Evolutionary conservation across 1,140 invertebrate species (phyloP), one percentile per base, ranked within the genome.

Genomic region (Penaeus chinensis): DNA sequence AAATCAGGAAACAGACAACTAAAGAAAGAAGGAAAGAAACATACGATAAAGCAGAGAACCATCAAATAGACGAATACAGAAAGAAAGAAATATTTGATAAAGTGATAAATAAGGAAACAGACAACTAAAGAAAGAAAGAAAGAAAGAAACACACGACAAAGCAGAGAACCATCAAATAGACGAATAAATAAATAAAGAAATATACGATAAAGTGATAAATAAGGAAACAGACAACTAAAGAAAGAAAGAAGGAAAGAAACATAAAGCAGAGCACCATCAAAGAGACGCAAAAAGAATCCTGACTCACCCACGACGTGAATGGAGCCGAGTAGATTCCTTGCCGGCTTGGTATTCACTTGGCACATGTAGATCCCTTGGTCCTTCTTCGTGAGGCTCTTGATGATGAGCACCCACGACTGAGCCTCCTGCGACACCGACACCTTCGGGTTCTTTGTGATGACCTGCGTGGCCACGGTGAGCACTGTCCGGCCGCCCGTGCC

Each of bases 301-400:
- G 4, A 61, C 83, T 86, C 66, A 90, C 89, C 89, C 54, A 89
- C 87, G 37, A 90, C 89, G 22, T 80, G 32, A 18, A 90, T 74
- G 54, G 69, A 85, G 0, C 87, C 84, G 22, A 86, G 60, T 78
- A 86, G 89, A 8, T 86, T 90, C 22, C 81, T 60, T n/a, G 80
- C 81, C 16, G 89, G 89, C 62, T 90, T 85, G 66, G 89, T 89
- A 84, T 90, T 90, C n/a, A 90, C 61, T 65, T 90, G 89, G 37
- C 89, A 90, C 83, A 90, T 88, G 71, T 90, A 90, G 32, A 84
- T 81, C n/a, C 89, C 89, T 63, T 85, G 78, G 76, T 89, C 84
- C 79, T 82, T 77, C 89, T 83, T 86, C 24, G 79, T 66, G 65
- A 89, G 62, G 54, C 61, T 66, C 66, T 85, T 86, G 89, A 89